Evolutionary conservation across 2,113 vertebrate genomes (phyloP), one percentile per base, ranked within the genome.

Genomic region (Pelecanus crispus): DNA sequence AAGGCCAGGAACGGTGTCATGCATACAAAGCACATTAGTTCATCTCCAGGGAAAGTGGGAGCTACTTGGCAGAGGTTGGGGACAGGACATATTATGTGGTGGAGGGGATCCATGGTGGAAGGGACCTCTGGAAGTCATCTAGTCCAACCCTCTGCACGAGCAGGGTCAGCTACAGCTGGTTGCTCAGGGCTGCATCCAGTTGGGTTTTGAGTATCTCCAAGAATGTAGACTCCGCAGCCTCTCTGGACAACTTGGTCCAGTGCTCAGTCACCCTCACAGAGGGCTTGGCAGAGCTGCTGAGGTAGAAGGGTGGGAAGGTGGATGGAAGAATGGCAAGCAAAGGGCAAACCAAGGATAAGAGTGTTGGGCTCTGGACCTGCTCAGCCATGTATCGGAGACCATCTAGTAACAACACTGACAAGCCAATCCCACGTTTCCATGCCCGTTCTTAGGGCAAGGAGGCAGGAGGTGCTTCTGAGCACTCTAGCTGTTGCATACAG

Each of bases 341-440:
- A 85, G 20, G 34, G 38, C 58, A 81, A 63, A 52, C 24, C 25
- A 53, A 14, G 28, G 32, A 6, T 16, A 4, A 1, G 31, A 4
- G 2, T 21, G n/a, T 25, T 80, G 63, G 38, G 53, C 32, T 65
- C 26, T 68, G 29, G 61, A n/a, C 26, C 13, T 53, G 42, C 59
- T 49, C 70, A 52, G 63, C 29, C 49, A 29, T 26, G 1, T 34
- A 10, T 67, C 42, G 14, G 47, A 65, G 34, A 21, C 18, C 6
- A 25, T 24, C 36, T 42, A 13, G 5, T 66, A 44, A 24, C 5
- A 40, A 3, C 8, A 9, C 40, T 65, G 34, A 28, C 17, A 31
- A n/a, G 11, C 2, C 1, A 20, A 6, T 32, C 36, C 29, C 4
- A 0, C 1, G 3, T 49, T 81, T 49, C 61, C 13, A 1, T 40